Conservation (phyloP, 2,113 vertebrate genomes). For the Corythornis madagascariensis region DNA sequence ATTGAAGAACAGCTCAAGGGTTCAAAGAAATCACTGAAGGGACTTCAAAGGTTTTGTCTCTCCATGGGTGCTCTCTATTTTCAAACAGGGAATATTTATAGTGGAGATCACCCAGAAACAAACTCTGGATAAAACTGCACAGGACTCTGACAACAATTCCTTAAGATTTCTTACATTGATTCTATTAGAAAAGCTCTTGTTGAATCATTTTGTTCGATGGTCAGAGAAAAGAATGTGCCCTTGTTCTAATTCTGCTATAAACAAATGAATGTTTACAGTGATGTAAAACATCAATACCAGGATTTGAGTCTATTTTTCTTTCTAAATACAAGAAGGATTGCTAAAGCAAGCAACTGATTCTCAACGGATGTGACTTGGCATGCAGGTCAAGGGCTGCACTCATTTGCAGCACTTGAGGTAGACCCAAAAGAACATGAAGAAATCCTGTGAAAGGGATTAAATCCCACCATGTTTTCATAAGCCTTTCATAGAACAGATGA, state of each 20-base stretch:
- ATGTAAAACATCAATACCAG: background rate
- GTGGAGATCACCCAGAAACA: background rate
- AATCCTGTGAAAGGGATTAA: background rate
- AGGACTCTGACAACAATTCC: background rate
- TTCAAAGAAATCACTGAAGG: background rate
- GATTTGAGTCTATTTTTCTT: background rate
- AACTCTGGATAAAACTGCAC: background rate
- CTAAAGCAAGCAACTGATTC: background rate
- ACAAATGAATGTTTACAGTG: background rate
- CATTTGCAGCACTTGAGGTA: background rate
- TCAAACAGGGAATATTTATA: background rate
- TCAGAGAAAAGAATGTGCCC: background rate
- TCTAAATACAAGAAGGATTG: background rate
- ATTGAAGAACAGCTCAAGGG: constrained; percentile 15
- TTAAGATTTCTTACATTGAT: background rate
- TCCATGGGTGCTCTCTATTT: background rate
- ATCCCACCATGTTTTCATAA: background rate
- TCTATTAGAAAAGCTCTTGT: background rate
- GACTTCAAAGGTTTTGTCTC: background rate
- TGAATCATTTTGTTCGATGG: background rate
- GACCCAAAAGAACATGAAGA: background rate
- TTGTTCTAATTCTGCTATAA: background rate
- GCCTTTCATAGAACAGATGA: background rate
- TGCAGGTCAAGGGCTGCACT: background rate
- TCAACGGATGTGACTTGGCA: background rate